These are phyloP conservation scores for Meloidogyne exigua DNA, from an alignment of 1,140 invertebrate species.

Conservation along the genomic window DNA sequence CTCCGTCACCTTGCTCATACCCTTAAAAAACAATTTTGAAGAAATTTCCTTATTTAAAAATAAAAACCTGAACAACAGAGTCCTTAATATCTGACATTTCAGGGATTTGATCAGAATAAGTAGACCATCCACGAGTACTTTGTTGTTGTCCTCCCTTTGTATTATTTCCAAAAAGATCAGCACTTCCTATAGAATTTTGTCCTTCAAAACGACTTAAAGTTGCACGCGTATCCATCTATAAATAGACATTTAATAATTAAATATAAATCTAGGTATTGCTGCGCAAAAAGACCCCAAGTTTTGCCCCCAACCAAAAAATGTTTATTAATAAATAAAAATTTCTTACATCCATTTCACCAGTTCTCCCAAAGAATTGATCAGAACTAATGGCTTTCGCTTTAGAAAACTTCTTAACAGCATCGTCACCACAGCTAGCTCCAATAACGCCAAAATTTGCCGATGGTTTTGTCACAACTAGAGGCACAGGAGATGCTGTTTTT, in stretches of 20 bases:
- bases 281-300: too few relatives aligned
- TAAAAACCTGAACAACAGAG: slow-evolving; percentile 74
- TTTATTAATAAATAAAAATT: too few relatives aligned
- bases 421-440: slow-evolving; percentile 35
- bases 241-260: not conserved
- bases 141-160: slow-evolving; percentile 36
- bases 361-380: slow-evolving; percentile 85
- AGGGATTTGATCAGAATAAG: slow-evolving; percentile 68
- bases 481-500: slow-evolving; percentile 16
- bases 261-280: too few relatives aligned
- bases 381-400: slow-evolving; percentile 94
- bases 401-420: slow-evolving; percentile 56
- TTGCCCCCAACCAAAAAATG: too few relatives aligned
- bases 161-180: slow-evolving; percentile 81
- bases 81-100: slow-evolving; percentile 92
- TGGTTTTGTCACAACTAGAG: slow-evolving; percentile 23
- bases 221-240: slow-evolving; percentile 70
- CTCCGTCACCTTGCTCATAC: slow-evolving; percentile 92
- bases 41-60: not conserved
- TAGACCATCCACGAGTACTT: slow-evolving; percentile 28
- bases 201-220: slow-evolving; percentile 80
- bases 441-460: not conserved
- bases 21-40: slow-evolving; percentile 66
- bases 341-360: slow-evolving; percentile 65
- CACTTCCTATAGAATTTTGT: slow-evolving; percentile 89